Percentiles rank a stretch among this genome's conserved stretches.
phyloP scores from a whole-genome alignment of 2,113 vertebrate genomes.

The Triplophysa siluroides region DNA sequence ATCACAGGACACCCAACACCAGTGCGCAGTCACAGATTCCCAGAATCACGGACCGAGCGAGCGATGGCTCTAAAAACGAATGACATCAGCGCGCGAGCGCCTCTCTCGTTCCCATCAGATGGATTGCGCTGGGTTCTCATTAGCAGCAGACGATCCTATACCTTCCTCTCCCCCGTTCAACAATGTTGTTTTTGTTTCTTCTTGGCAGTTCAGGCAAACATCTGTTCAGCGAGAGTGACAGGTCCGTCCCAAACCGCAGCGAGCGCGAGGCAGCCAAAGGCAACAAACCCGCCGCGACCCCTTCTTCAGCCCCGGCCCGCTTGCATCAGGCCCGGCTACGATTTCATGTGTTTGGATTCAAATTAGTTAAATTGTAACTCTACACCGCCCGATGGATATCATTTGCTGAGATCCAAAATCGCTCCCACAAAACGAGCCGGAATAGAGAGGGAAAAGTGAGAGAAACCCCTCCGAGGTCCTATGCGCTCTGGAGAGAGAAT shows the following conservation, averaged over 20 bases:
- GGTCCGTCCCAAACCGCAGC: conserved; percentile 95
- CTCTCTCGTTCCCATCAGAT: conserved; percentile 47
- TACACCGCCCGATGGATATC: conserved; percentile 92
- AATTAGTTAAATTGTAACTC: conserved; percentile 99
- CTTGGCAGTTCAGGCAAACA: conserved; percentile 98
- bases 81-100: conserved; percentile 33
- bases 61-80: conserved; percentile 11
- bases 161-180: conserved; percentile 76
- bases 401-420: conserved; percentile 89
- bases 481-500: conserved; percentile 54
- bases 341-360: conserved; percentile 99
- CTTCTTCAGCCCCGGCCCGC: conserved; percentile 89
- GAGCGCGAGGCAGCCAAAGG: conserved; percentile 89
- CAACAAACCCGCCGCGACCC: conserved; percentile 93
- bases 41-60: conserved; percentile 72
- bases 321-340: conserved; percentile 94
- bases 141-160: conserved; percentile 74
- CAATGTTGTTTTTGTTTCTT: conserved; percentile 99
- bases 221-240: conserved; percentile 94
- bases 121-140: conserved; percentile 65
- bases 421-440: conserved; percentile 72
- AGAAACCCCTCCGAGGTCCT: conserved; percentile 52
- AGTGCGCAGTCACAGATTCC: conserved; percentile 94
- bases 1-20: conserved; percentile 96
- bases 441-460: conserved; percentile 58